Evolutionary conservation across 2,797 vertebrate species (phyloP).

Genomic region (Carapus acus): DNA sequence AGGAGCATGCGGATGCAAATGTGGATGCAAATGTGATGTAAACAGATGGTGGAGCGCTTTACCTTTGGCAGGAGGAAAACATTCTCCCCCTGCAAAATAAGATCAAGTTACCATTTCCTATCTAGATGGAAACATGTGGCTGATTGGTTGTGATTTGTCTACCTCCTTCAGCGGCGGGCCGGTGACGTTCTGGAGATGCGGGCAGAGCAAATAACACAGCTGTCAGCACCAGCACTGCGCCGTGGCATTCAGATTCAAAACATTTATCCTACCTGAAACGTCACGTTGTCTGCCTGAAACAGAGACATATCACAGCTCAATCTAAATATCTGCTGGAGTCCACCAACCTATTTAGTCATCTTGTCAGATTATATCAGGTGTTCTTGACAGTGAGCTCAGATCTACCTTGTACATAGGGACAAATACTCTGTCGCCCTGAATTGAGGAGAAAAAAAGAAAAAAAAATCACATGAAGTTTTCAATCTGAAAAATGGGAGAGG

Average conservation of each 20-base stretch:
- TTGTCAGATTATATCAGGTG: background rate
- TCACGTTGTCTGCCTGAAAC: conserved; percentile 51
- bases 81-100: conserved; percentile 53
- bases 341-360: background rate
- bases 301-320: conserved; percentile 1
- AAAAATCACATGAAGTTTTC: background rate
- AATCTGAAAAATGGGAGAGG: background rate
- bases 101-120: background rate
- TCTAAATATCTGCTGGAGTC: background rate
- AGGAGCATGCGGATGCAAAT: too few relatives aligned
- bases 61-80: conserved; percentile 50
- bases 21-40: too few relatives aligned
- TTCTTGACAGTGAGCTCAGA: background rate
- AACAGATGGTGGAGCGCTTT: conserved; percentile 6
- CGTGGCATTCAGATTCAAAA: background rate
- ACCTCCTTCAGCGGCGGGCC: conserved; percentile 52
- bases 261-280: conserved; percentile 45
- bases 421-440: conserved; percentile 39
- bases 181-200: conserved; percentile 39
- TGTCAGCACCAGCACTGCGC: background rate
- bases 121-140: background rate
- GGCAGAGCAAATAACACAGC: conserved; percentile 1
- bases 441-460: conserved; percentile 4
- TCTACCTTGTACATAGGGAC: conserved; percentile 54
- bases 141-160: conserved; percentile 9